Conservation (phyloP, 2,888 invertebrate genomes). For the Strigamia crassipes region DNA sequence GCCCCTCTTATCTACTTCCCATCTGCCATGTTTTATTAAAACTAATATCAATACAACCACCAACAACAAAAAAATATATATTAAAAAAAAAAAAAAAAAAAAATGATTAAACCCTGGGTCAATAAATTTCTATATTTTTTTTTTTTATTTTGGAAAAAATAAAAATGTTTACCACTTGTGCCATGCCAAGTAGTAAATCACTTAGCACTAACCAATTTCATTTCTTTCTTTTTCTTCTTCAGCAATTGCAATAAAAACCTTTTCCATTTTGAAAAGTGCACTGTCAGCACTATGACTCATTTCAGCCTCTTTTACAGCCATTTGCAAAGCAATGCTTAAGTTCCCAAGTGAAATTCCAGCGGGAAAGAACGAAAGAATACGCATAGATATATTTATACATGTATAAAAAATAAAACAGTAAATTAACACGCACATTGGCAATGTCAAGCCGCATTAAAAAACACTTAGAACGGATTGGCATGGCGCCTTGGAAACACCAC, state of each 20-base stretch:
- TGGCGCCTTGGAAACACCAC: constrained; percentile 5
- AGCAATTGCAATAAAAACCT: constrained; percentile 42
- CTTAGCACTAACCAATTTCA: constrained; percentile 32
- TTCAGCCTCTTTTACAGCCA: constrained; percentile 40
- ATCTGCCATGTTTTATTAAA: constrained; percentile 29
- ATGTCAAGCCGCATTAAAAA: constrained; percentile 40
- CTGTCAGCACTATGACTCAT: constrained; percentile 42
- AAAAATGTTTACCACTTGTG: constrained; percentile 1
- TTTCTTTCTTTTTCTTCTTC: background rate
- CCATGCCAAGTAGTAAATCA: constrained; percentile 25
- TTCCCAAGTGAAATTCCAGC: constrained; percentile 35
- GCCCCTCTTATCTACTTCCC: constrained; percentile 16
- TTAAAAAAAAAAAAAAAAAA: background rate
- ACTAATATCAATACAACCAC: background rate
- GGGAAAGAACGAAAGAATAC: background rate
- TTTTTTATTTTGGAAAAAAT: background rate
- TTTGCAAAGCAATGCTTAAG: constrained; percentile 32
- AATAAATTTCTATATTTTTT: too few species aligned
- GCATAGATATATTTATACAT: too few species aligned
- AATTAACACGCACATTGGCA: constrained; percentile 37
- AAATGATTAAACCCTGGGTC: background rate
- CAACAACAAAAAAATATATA: background rate
- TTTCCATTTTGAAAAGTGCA: constrained; percentile 42
- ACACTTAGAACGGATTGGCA: constrained; percentile 38
- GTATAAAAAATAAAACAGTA: background rate